Conservation (phyloP, 2,113 vertebrate genomes). For the Phyllostomus hastatus region DNA sequence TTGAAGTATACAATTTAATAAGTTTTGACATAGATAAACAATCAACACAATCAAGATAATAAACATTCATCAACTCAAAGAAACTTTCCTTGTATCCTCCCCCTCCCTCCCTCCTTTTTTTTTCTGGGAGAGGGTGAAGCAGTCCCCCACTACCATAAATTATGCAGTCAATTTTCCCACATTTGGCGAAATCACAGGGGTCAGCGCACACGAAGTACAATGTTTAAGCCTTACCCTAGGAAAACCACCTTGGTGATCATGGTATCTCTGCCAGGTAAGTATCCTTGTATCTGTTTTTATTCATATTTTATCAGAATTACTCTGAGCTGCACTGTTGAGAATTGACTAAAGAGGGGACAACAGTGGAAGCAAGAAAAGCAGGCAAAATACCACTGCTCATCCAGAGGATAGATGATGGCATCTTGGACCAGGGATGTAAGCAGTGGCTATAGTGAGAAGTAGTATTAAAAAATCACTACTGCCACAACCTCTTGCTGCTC, state of each 20-base stretch:
- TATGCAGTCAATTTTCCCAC: too few species aligned
- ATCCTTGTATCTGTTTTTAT: not conserved
- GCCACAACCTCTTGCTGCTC: not conserved
- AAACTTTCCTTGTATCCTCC: not conserved
- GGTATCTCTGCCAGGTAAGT: too few species aligned
- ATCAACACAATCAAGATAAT: not conserved
- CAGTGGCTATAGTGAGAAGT: not conserved
- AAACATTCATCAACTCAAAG: not conserved
- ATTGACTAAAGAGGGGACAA: not conserved
- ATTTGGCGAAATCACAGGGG: too few species aligned
- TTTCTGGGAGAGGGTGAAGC: too few species aligned
- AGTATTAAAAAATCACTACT: not conserved
- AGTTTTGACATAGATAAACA: not conserved
- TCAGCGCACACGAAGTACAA: too few species aligned
- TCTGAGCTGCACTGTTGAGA: not conserved
- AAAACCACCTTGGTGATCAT: too few species aligned
- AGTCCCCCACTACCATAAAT: too few species aligned
- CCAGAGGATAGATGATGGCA: not conserved
- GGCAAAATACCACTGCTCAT: not conserved
- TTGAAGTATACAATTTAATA: not conserved
- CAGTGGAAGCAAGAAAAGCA: not conserved
- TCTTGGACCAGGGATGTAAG: not conserved
- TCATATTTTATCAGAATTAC: not conserved
- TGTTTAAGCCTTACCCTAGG: too few species aligned
- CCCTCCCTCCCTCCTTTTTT: too few species aligned